Conservation (phyloP, 2,113 vertebrate genomes). For the Phrynocephalus versicolor region DNA sequence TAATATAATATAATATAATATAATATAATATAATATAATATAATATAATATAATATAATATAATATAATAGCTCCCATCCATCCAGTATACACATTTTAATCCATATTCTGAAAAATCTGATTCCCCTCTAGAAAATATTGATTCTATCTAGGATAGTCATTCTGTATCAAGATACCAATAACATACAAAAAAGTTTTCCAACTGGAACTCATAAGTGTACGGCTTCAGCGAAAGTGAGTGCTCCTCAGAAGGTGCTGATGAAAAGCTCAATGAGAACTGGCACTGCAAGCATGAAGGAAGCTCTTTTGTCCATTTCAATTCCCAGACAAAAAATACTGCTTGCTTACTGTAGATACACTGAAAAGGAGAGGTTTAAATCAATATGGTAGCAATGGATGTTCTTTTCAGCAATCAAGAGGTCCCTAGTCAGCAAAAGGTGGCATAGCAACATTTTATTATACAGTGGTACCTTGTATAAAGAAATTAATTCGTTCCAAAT, state of each 20-base stretch:
- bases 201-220: slow-evolving; percentile 90
- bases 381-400: not conserved
- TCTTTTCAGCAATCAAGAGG: too few relatives aligned
- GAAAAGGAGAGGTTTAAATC: slow-evolving; percentile 45
- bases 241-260: slow-evolving; percentile 75
- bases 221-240: slow-evolving; percentile 79
- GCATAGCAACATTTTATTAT: not conserved
- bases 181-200: slow-evolving; percentile 90
- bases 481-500: too few relatives aligned
- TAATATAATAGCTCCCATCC: not conserved
- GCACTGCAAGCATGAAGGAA: slow-evolving; percentile 83
- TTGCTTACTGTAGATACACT: slow-evolving; percentile 88
- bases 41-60: too few relatives aligned
- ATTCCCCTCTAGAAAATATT: not conserved
- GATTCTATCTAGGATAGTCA: not conserved
- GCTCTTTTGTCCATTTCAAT: slow-evolving; percentile 84
- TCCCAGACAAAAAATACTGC: slow-evolving; percentile 93
- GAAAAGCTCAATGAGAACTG: slow-evolving; percentile 87
- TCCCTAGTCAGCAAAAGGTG: not conserved
- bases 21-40: too few relatives aligned
- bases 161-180: not conserved
- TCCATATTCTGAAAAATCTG: not conserved
- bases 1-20: too few relatives aligned
- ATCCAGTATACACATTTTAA: not conserved
- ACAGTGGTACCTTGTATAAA: too few relatives aligned